phyloP scores from a whole-genome alignment of 2,888 invertebrate genomes.

The Marasmarcha lunaedactyla region DNA sequence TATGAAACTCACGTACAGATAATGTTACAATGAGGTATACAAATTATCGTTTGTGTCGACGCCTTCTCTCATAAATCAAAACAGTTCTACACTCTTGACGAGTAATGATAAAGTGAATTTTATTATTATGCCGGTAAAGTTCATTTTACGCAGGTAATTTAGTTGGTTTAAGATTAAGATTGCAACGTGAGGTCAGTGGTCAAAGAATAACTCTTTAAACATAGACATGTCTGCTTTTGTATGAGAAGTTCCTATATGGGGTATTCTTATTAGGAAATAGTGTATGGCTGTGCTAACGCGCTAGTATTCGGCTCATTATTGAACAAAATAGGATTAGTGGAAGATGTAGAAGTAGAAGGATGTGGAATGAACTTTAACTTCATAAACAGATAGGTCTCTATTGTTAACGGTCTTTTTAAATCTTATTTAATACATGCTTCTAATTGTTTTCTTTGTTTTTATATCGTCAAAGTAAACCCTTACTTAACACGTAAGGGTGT shows the following conservation, averaged over 20 bases:
- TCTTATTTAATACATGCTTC: too few relatives aligned
- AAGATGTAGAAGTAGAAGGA: too few relatives aligned
- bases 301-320: too few relatives aligned
- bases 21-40: constrained; percentile 65
- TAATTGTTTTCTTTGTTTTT: too few relatives aligned
- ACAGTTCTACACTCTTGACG: constrained; percentile 24
- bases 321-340: too few relatives aligned
- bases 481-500: too few relatives aligned
- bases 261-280: too few relatives aligned
- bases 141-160: constrained; percentile 6
- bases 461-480: too few relatives aligned
- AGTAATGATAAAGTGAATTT: constrained; percentile 16
- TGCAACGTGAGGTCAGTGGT: constrained; percentile 51
- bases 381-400: too few relatives aligned
- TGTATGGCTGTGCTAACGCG: too few relatives aligned
- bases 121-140: constrained; percentile 9
- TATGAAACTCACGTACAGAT: constrained; percentile 59
- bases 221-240: constrained; percentile 55
- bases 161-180: constrained; percentile 3
- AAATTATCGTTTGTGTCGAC: constrained; percentile 64
- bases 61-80: constrained; percentile 33
- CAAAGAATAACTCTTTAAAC: constrained; percentile 66
- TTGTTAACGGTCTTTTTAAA: too few relatives aligned
- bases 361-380: too few relatives aligned
- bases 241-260: constrained; percentile 1